phyloP scores from a whole-genome alignment of 64 coral and sea anemone species.

The Montipora capricornis region DNA sequence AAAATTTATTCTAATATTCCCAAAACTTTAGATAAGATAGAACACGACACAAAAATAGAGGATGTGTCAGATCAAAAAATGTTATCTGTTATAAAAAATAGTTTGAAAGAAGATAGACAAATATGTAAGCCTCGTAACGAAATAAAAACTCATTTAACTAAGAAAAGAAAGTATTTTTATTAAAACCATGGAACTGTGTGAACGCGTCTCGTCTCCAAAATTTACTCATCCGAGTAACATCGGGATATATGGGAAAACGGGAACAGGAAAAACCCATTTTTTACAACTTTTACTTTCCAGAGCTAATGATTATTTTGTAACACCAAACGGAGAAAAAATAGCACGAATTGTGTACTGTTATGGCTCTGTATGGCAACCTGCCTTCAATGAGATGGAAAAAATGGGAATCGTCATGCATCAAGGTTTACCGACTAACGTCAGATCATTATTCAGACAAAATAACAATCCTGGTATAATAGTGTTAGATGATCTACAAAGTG shows the following conservation, averaged over 20 bases:
- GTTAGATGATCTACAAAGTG: neutral
- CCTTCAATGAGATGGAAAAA: neutral
- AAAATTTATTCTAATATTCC: too few relatives aligned
- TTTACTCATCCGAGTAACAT: neutral
- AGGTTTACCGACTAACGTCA: neutral
- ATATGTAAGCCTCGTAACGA: too few relatives aligned
- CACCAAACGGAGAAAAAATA: neutral
- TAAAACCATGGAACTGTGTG: too few relatives aligned
- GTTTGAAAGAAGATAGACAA: too few relatives aligned
- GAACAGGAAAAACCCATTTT: neutral
- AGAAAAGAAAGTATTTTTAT: too few relatives aligned
- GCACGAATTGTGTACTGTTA: neutral
- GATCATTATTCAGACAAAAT: neutral
- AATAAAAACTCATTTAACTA: too few relatives aligned
- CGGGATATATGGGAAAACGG: neutral
- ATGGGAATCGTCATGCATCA: too few relatives aligned
- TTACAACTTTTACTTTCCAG: neutral
- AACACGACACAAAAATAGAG: too few relatives aligned
- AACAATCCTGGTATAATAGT: neutral
- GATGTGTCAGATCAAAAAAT: too few relatives aligned
- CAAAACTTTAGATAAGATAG: too few relatives aligned
- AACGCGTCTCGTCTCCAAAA: too few relatives aligned
- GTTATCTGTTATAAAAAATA: too few relatives aligned
- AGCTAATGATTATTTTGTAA: neutral
- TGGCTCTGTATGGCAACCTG: neutral